Conservation (phyloP, 2,888 invertebrate species). For the Siphlonurus alternatus region DNA sequence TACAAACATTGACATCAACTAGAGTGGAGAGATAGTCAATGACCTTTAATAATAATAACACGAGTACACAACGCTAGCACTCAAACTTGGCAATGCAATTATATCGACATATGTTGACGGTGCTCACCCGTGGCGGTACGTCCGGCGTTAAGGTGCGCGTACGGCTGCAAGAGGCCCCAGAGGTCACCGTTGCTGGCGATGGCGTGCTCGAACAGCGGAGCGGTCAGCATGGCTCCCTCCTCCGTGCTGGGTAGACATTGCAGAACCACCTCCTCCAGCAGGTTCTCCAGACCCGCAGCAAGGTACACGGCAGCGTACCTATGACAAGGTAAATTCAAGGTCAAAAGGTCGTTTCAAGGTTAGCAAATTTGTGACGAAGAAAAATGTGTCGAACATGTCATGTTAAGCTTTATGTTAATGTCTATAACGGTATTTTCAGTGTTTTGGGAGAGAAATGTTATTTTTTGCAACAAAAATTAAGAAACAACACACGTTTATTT, state of each 20-base stretch:
- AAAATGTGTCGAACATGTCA: no score
- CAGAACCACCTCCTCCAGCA: constrained; percentile 68
- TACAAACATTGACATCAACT: no score
- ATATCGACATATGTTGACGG: no score
- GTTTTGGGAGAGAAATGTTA: background rate
- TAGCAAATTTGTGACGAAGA: constrained; percentile 7
- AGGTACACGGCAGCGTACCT: constrained; percentile 79
- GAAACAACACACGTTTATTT: no score
- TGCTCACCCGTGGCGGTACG: constrained; percentile 63
- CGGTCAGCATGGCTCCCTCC: constrained; percentile 41
- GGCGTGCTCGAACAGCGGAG: constrained; percentile 63
- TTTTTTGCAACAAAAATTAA: background rate
- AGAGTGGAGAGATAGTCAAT: no score
- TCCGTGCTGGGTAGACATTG: constrained; percentile 48
- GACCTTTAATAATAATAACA: background rate
- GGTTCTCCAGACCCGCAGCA: constrained; percentile 75
- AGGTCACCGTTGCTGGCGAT: constrained; percentile 75
- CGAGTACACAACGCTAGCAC: no score
- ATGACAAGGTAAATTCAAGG: constrained; percentile 7
- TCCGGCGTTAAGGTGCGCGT: constrained; percentile 78
- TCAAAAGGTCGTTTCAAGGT: constrained; percentile 3
- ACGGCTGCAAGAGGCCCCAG: constrained; percentile 81
- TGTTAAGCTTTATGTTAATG: no score
- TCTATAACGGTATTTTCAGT: background rate
- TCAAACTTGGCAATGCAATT: no score